phyloP scores from a whole-genome alignment of 1,140 invertebrate species.

The Mactra quadrangularis region DNA sequence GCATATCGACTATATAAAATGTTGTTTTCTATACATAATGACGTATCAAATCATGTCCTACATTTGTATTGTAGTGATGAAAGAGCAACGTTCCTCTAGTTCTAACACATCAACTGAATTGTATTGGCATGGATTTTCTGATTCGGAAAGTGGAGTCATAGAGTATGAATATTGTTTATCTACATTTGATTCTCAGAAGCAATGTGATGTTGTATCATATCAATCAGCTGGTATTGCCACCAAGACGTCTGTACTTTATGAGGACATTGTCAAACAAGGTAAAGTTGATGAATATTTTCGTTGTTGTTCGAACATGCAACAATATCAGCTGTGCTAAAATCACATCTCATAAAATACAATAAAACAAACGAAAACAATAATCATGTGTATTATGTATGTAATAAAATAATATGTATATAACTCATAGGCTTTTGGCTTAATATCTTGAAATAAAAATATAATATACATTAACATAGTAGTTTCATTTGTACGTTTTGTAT shows the following conservation, averaged over 20 bases:
- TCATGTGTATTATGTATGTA: neutral
- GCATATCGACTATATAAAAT: neutral
- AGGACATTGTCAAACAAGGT: neutral
- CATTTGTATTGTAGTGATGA: conserved; percentile 24
- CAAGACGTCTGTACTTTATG: neutral
- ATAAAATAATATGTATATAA: neutral
- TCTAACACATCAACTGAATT: neutral
- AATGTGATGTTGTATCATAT: neutral
- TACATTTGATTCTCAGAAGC: too few species aligned
- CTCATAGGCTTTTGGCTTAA: neutral
- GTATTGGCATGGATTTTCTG: conserved; percentile 20
- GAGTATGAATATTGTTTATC: neutral
- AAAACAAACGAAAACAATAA: neutral
- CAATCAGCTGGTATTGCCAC: neutral
- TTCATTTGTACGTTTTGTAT: too few species aligned
- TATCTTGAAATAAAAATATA: too few species aligned
- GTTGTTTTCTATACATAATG: neutral
- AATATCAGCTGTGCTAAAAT: too few species aligned
- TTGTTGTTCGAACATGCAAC: too few species aligned
- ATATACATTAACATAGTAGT: too few species aligned
- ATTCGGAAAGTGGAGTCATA: neutral
- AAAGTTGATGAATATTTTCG: too few species aligned
- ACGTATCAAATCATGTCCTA: neutral
- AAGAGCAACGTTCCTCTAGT: conserved; percentile 41
- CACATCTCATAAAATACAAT: neutral